A percentile compares a stretch with the other conserved stretches of the same genome.
These are phyloP conservation scores for Steinernema khuongi DNA, from an alignment of 1,140 invertebrate species.

Conservation along the genomic window DNA sequence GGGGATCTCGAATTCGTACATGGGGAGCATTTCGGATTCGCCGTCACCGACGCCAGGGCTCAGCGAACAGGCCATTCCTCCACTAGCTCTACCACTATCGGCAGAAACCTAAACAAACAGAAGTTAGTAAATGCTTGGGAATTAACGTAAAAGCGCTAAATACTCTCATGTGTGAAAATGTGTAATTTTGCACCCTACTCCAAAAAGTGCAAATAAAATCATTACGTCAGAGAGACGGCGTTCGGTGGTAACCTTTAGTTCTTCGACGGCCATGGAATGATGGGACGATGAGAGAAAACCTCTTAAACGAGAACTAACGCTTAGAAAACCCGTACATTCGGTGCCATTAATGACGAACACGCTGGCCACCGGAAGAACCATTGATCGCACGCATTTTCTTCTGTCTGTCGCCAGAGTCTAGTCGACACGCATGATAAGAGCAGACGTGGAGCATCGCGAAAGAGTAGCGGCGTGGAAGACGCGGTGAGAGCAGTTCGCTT, in stretches of 20 bases:
- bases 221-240: neutral
- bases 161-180: neutral
- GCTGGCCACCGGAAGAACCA: no score
- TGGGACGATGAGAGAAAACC: neutral
- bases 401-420: no score
- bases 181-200: no score
- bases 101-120: constrained; percentile 32
- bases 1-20: constrained; percentile 58
- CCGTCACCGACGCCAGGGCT: constrained; percentile 21
- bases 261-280: neutral
- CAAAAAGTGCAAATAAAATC: neutral
- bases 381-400: no score
- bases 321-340: no score
- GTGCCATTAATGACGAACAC: no score
- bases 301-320: neutral
- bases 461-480: neutral
- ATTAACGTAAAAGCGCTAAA: neutral
- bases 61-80: constrained; percentile 36
- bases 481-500: neutral
- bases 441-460: neutral
- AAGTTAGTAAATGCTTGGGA: neutral
- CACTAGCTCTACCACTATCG: constrained; percentile 39
- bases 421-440: no score
- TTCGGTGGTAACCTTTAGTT: constrained; percentile 3
- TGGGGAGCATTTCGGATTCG: constrained; percentile 36